phyloP scores from a whole-genome alignment of 2,113 vertebrate species.

The Limnothrissa miodon region DNA sequence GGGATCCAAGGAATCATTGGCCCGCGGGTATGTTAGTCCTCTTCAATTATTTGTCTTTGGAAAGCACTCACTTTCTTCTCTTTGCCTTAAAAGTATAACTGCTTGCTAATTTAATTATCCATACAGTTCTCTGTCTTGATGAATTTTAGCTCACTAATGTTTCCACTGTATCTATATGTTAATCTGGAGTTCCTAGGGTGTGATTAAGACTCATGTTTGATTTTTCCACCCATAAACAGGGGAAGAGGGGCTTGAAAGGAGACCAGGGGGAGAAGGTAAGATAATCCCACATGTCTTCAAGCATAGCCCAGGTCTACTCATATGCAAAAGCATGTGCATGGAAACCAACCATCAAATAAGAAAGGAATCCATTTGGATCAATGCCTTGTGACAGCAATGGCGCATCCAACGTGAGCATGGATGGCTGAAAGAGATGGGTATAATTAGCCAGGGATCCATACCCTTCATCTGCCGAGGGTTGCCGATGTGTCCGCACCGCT shows the following conservation, averaged over 20 bases:
- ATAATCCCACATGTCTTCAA: conserved; percentile 16
- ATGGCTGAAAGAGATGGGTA: not conserved
- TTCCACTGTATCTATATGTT: not conserved
- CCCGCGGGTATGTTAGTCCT: conserved; percentile 61
- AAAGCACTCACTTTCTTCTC: conserved; percentile 1
- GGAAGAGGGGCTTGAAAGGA: conserved; percentile 79
- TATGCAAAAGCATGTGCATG: not conserved
- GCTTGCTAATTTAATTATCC: no score
- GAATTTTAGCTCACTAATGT: not conserved
- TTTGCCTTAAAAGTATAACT: no score
- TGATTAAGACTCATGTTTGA: not conserved
- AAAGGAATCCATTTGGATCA: not conserved
- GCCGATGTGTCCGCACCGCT: not conserved
- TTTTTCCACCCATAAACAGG: conserved; percentile 64
- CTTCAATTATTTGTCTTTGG: not conserved
- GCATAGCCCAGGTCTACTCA: not conserved
- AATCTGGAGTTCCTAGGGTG: not conserved
- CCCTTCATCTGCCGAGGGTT: not conserved
- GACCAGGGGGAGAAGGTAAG: conserved; percentile 78
- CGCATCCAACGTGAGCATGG: not conserved
- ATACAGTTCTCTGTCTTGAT: not conserved
- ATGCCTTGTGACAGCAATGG: not conserved
- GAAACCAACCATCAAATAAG: not conserved
- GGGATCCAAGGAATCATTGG: conserved; percentile 68
- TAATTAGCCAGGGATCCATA: conserved; percentile 7